These are phyloP conservation scores for Tetramorium parvispinum DNA, from an alignment of 1,140 invertebrate genomes.

Conservation along the genomic window DNA sequence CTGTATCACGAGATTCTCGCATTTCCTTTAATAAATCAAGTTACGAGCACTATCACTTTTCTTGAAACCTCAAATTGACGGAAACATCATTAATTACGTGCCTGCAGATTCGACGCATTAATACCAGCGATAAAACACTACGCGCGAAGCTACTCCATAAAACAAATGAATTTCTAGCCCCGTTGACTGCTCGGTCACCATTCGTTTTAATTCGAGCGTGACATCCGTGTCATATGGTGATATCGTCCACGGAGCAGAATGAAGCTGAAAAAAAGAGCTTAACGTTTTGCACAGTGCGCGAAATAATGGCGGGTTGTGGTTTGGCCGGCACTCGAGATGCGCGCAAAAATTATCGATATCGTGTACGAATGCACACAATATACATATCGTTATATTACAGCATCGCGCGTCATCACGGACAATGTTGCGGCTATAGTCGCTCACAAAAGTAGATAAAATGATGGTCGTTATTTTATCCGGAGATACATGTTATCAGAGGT, in stretches of 20 bases:
- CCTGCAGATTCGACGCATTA: neutral
- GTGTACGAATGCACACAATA: neutral
- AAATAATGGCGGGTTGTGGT: constrained; percentile 34
- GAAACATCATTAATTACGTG: constrained; percentile 6
- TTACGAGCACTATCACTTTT: neutral
- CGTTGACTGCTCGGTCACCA: neutral
- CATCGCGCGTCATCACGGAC: neutral
- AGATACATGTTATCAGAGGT: neutral
- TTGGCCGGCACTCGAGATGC: constrained; percentile 23
- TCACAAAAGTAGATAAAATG: neutral
- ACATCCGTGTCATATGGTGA: constrained; percentile 18
- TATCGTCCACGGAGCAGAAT: constrained; percentile 21
- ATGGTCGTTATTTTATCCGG: neutral
- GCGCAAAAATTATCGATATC: constrained; percentile 47
- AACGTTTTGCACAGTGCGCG: neutral
- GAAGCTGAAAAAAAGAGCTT: neutral
- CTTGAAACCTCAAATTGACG: neutral
- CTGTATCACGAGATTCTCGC: neutral
- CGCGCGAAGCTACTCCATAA: neutral
- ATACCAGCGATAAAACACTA: neutral
- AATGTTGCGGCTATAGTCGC: neutral
- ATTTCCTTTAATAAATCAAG: neutral
- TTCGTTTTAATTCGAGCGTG: constrained; percentile 38
- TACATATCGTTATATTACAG: neutral
- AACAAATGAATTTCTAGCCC: constrained; percentile 26